Evolutionary conservation across 1,140 invertebrate species (phyloP), one percentile per base, ranked within the genome.

Genomic region (Ips nitidus): DNA sequence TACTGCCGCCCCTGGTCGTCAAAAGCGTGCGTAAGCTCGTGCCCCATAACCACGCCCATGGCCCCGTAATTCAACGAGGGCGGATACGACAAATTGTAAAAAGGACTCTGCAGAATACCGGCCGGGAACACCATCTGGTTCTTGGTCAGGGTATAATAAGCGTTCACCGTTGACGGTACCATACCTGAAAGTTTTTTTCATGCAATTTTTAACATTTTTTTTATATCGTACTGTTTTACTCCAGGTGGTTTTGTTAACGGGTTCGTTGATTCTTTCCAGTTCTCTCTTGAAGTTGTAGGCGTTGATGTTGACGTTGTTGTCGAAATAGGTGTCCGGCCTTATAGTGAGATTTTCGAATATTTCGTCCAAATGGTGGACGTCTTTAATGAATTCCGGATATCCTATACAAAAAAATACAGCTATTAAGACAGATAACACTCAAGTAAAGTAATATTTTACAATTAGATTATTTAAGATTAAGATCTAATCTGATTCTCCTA

Each of bases 111-210:
- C 1, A 99, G 84, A 56, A 99, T 98, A 5, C 95, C 96, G 52
- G 96, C 96, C 0, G 96, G 96, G 77, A 98, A 97, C 0, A 98
- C 96, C 74, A 96, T 97, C 78, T 98, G 94, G 81, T 99, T 99
- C 78, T 96, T 97, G 1, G 95, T 97, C 4, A 97, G 96, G 2
- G 94, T 97, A 81, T 99, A 99, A 79, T 98, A 99, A 1, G 98
- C 98, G 83, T 99, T 99, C 0, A 99, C 97, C 0, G 94, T 93
- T 1, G 95, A 93, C 0, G 97, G 97, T 0, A 94, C 91, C 95
- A 98, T 98, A 56, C 90, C 92, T 78, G 47, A 47, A 64, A 56
- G 4, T 5, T 47, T 47, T 47, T 47, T 47, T 22, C 22, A 22
- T 22, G 4, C n/a, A 1, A 47, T 47, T 47, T 5, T 47, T 47